These are phyloP conservation scores for Meloidogyne exigua DNA, from an alignment of 1,140 invertebrate species.

Conservation along the genomic window DNA sequence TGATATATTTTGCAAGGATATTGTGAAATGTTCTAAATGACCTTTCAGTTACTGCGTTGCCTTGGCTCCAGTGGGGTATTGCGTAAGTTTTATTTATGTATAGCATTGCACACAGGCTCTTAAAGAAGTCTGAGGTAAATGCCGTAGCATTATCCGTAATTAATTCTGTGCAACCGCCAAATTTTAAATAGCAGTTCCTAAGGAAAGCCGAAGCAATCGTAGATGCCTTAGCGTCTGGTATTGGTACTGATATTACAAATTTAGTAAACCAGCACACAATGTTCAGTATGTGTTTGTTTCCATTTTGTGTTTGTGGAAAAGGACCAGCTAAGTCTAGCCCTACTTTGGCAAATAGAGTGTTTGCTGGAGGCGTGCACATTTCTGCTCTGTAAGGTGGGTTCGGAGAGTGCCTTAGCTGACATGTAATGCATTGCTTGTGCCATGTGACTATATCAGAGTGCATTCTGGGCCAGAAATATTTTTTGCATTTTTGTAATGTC, in stretches of 20 bases:
- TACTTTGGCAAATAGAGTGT: slow-evolving; percentile 8
- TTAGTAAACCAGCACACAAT: slow-evolving; percentile 26
- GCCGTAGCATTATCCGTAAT: slow-evolving; percentile 28
- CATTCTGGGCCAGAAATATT: slow-evolving; percentile 35
- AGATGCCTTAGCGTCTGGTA: not conserved
- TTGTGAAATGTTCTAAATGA: slow-evolving; percentile 29
- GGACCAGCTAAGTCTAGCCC: slow-evolving; percentile 20
- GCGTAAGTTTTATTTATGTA: slow-evolving; percentile 21
- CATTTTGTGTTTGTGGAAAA: slow-evolving; percentile 4
- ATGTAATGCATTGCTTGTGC: slow-evolving; percentile 10
- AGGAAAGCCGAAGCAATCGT: slow-evolving; percentile 30
- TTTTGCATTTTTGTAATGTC: slow-evolving; percentile 13
- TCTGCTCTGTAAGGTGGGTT: not conserved
- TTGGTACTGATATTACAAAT: slow-evolving; percentile 25
- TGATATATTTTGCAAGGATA: slow-evolving; percentile 28
- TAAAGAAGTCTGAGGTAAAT: slow-evolving; percentile 28
- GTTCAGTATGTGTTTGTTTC: slow-evolving; percentile 27
- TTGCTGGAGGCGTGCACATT: not conserved
- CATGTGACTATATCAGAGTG: not conserved
- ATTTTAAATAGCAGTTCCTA: slow-evolving; percentile 24
- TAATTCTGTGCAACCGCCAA: slow-evolving; percentile 10
- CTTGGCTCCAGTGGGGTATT: slow-evolving; percentile 29
- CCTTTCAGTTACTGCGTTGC: slow-evolving; percentile 22
- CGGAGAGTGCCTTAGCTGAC: slow-evolving; percentile 23
- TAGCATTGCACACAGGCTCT: slow-evolving; percentile 26